phyloP scores from a whole-genome alignment of 2,888 invertebrate species.

The Xanthia togata region DNA sequence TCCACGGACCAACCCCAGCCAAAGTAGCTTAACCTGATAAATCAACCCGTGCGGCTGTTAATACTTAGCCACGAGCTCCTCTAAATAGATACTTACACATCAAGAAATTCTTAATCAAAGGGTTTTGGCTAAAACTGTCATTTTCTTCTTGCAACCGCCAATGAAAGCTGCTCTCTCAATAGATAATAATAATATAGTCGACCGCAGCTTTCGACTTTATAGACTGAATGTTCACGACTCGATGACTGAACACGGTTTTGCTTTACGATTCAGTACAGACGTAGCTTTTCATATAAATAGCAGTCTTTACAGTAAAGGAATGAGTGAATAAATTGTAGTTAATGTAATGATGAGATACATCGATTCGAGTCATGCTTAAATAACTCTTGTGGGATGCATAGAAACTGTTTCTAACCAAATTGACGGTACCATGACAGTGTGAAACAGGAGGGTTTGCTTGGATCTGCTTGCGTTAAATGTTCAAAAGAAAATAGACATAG shows the following conservation, averaged over 20 bases:
- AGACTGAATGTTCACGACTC: conserved; percentile 15
- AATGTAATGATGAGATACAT: background rate
- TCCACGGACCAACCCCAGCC: too few species aligned
- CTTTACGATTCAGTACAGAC: conserved; percentile 21
- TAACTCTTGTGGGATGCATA: background rate
- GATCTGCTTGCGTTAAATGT: too few species aligned
- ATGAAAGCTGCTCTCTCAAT: conserved; percentile 18
- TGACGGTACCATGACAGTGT: background rate
- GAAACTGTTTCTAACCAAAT: background rate
- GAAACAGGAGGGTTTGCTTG: background rate
- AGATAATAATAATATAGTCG: background rate
- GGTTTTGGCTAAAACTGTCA: background rate
- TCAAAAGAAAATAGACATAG: too few species aligned
- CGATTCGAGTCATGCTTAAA: background rate
- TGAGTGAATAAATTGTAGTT: conserved; percentile 1
- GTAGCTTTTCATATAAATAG: conserved; percentile 16
- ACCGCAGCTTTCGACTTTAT: conserved; percentile 15
- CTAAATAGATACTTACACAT: background rate
- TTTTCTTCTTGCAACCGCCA: conserved; percentile 26
- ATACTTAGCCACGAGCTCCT: too few species aligned
- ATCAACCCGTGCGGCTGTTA: too few species aligned
- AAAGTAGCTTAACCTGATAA: too few species aligned
- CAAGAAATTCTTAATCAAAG: conserved; percentile 9
- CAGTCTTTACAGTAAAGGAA: background rate
- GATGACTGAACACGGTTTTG: conserved; percentile 24